Base-by-base conservation (phyloP, 2,113 vertebrate species). In the Neolamprologus sp. region DNA sequence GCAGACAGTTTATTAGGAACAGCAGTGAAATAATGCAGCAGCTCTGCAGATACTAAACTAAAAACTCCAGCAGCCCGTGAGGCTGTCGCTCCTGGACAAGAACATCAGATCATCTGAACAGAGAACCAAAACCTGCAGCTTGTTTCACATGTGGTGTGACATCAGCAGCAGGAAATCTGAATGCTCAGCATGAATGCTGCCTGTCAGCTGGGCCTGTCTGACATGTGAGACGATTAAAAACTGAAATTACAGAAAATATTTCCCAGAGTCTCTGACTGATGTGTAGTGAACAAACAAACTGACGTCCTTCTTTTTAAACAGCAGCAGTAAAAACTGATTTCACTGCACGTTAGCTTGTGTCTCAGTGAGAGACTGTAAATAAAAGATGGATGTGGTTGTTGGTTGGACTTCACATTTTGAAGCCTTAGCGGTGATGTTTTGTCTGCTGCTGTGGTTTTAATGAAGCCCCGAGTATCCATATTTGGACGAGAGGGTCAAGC, bases 31-130 rank as follows among this genome's bases (percentile, higher is more conserved):
- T 10, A 45, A 10, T 17, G 37, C 65, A 71, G 35, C 42, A 7
- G 71, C 71, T 28, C 71, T 42, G 65, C 35, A 3, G 33, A 37
- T 37, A 0, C 33, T 65, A 2, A 37, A 37, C 33, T 37, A 8
- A 65, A 65, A 37, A 21, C 60, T 37, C 0, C 60, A 65, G 60
- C 60, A 65, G 60, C 63, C 65, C 0, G n/a, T 6, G 65, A 42
- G 65, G 0, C 65, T 9, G 35, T 23, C 0, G 3, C 35, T 71
- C 7, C n/a, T 23, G 5, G 13, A 42, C 12, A 21, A 65, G 65
- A 9, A 2, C 35, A 71, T 23, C 65, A 2, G n/a, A 23, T 0
- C 65, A 1, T 42, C 37, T 9, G 37, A 4, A 73, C 4, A 47
- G 71, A 75, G 42, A 75, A 75, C 23, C 71, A 75, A 75, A 75